Base-by-base conservation (phyloP, 1,140 invertebrate genomes). In the Drosophila cardini region DNA sequence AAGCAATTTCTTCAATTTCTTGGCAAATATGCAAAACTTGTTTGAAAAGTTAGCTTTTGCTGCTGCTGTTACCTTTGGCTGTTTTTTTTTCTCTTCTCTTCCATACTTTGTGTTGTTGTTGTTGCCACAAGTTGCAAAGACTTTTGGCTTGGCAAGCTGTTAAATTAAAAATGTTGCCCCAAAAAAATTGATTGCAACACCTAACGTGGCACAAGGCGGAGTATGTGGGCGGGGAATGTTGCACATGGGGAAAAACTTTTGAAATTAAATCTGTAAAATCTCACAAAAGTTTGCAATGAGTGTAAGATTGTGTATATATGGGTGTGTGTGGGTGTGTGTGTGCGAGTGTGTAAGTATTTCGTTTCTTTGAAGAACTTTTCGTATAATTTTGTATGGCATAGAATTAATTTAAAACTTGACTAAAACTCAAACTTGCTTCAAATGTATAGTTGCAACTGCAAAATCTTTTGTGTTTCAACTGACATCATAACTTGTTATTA, bases 11-110 rank as follows among this genome's bases (percentile, higher is more conserved):
- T 74, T 72, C 56, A 72, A 72, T 67, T 64, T 72, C 43, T 13
- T 52, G 53, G 71, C 75, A 86, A 87, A 87, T 83, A 79, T 87
- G 64, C 63, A 76, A 68, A 86, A 83, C 42, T 86, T 77, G 58
- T 42, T 30, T 43, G 36, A 43, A 30, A 21, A 67, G 36, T 45
- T 72, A 43, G 45, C 53, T 67, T 57, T 52, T 32, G 60, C 26
- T 16, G 52, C 40, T 62, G 60, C 26, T 16, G 52, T 50, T 62
- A 9, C 57, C 57, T 70, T 10, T 56, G 7, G 34, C 30, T 50
- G 18, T 40, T 26, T 38, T 52, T 50, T 2, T 18, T 38, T 9
- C 13, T 42, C 2, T 36, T 62, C 45, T 60, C 40, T 36, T 18
- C 13, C 40, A 71, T 30, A 40, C 45, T 56, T 61, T 53, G 9